These are phyloP conservation scores for Drosophila teissieri DNA, from an alignment of 1,140 invertebrate genomes.

Conservation along the genomic window DNA sequence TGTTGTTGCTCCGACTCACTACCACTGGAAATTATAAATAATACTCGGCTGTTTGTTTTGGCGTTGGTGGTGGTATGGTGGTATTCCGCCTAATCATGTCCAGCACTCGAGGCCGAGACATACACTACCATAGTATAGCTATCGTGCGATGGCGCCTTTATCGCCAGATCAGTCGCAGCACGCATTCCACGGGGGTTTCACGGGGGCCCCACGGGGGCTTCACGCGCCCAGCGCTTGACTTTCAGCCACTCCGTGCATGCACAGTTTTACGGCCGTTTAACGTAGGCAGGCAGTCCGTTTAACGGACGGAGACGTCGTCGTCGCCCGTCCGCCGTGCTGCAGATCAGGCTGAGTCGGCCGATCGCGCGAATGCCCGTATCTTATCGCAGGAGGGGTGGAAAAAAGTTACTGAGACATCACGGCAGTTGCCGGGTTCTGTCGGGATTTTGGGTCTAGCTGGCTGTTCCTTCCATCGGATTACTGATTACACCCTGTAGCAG, in stretches of 20 bases:
- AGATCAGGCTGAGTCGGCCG: slow-evolving; percentile 43
- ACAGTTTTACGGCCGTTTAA: slow-evolving; percentile 31
- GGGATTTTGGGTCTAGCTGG: slow-evolving; percentile 13
- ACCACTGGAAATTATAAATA: slow-evolving; percentile 49
- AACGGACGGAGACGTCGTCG: slow-evolving; percentile 21
- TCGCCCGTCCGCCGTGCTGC: not conserved
- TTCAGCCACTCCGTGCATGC: slow-evolving; percentile 59
- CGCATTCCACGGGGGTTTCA: slow-evolving; percentile 49
- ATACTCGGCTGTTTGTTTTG: slow-evolving; percentile 46
- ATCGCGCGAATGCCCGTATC: slow-evolving; percentile 30
- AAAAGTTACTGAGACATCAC: not conserved
- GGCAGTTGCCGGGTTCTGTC: slow-evolving; percentile 31
- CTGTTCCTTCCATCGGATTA: slow-evolving; percentile 12
- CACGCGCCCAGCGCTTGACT: slow-evolving; percentile 39
- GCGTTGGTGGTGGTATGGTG: slow-evolving; percentile 16
- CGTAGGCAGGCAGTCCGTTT: slow-evolving; percentile 9
- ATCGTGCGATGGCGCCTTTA: slow-evolving; percentile 57
- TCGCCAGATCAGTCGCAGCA: slow-evolving; percentile 49
- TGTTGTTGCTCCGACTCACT: slow-evolving; percentile 15
- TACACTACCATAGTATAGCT: slow-evolving; percentile 20
- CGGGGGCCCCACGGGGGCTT: slow-evolving; percentile 62
- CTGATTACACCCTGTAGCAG: slow-evolving; percentile 24
- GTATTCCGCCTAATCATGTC: slow-evolving; percentile 38
- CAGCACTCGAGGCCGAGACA: slow-evolving; percentile 42
- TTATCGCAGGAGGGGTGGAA: slow-evolving; percentile 33